Evolutionary conservation across 2,797 vertebrate species (phyloP).

Genomic region (Megalops cyprinoides): DNA sequence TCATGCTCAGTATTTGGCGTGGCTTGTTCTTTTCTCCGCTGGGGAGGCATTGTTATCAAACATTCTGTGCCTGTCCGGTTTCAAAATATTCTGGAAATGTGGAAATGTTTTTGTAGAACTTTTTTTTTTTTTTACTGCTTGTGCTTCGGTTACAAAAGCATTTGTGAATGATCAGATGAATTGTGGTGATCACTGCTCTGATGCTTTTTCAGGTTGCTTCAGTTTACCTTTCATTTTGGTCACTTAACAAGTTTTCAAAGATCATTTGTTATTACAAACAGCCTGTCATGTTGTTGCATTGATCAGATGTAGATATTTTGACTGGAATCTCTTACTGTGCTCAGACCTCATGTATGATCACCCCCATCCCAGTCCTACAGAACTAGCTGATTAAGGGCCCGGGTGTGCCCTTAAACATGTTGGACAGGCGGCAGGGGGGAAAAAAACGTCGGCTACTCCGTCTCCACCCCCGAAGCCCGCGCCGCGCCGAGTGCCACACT

Average conservation of each 20-base stretch:
- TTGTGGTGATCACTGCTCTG: background rate
- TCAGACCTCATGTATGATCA: background rate
- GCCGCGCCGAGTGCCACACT: background rate
- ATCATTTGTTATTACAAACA: background rate
- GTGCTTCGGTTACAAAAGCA: background rate
- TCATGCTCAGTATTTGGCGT: background rate
- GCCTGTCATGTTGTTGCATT: background rate
- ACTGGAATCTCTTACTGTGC: background rate
- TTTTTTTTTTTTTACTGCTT: background rate
- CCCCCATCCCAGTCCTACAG: background rate
- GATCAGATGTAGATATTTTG: background rate
- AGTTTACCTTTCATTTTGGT: background rate
- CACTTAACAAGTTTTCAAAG: background rate
- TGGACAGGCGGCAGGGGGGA: background rate
- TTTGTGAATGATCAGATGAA: background rate
- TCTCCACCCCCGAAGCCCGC: background rate
- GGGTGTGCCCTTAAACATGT: background rate
- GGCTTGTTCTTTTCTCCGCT: background rate
- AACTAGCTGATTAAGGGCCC: background rate
- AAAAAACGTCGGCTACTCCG: background rate
- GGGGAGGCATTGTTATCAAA: background rate
- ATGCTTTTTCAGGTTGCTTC: background rate
- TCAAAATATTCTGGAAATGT: background rate
- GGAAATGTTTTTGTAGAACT: background rate
- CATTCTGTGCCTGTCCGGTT: background rate